Evolutionary conservation across 2,888 invertebrate species (phyloP).

Genomic region (Drosophila robusta): DNA sequence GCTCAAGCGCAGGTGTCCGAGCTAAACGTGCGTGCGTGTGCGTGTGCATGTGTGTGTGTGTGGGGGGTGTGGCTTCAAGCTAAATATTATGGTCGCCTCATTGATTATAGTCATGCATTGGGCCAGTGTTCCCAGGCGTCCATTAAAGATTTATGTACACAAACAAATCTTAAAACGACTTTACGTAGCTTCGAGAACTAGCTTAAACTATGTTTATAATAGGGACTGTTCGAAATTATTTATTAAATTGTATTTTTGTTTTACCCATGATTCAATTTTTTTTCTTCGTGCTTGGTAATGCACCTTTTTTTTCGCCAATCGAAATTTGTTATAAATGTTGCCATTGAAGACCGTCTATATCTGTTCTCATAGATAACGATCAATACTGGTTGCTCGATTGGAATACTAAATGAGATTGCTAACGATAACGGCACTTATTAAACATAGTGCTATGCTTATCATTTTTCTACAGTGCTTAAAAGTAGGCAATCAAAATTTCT

Average conservation of each 20-base stretch:
- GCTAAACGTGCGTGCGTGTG: not conserved
- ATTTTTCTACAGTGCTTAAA: conserved; percentile 25
- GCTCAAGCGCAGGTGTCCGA: conserved; percentile 43
- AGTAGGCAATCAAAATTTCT: conserved; percentile 33
- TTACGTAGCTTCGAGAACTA: too few relatives aligned
- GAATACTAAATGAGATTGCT: conserved; percentile 8
- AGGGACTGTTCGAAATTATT: too few relatives aligned
- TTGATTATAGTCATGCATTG: conserved; percentile 39
- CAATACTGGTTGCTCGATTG: conserved; percentile 31
- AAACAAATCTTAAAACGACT: not conserved
- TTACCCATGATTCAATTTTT: too few relatives aligned
- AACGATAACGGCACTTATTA: conserved; percentile 19
- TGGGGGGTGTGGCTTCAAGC: conserved; percentile 41
- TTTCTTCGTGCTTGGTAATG: not conserved
- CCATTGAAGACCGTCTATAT: not conserved
- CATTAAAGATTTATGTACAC: conserved; percentile 3
- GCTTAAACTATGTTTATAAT: too few relatives aligned
- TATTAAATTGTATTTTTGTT: not conserved
- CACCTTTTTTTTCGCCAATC: not conserved
- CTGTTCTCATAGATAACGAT: conserved; percentile 22
- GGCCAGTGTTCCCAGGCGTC: conserved; percentile 2
- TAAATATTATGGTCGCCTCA: conserved; percentile 49
- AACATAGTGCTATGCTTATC: conserved; percentile 12
- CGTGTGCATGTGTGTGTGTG: not conserved
- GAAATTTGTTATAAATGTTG: not conserved